Evolutionary conservation across 2,113 vertebrate genomes (phyloP), one percentile per base, ranked within the genome.

Genomic region (Podilymbus podiceps): DNA sequence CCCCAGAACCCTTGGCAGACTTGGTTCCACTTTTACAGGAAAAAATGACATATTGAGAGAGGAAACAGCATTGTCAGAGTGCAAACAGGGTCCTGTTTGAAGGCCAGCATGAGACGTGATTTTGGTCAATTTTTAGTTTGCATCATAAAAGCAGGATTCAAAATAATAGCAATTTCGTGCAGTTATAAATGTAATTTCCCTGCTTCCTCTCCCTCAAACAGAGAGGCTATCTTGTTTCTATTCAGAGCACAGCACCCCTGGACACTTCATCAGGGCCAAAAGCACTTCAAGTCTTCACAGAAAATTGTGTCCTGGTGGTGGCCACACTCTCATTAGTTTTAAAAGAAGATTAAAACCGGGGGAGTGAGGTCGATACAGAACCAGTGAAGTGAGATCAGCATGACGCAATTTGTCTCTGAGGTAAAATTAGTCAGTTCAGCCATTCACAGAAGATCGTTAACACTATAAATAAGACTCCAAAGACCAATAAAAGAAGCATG

Each of bases 381-480:
- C 40, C 49, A 89, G 35, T 17, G 44, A 33, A 89, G 64, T 68
- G 74, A 95, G 73, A 95, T 75, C 47, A 72, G 60, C 30, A 35
- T 72, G 89, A 91, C 47, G 62, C 60, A 91, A 68, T 85, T 82
- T 92, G 73, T 81, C 80, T 95, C 91, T 28, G 49, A 94, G 91
- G 91, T 52, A 78, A 95, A 94, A 95, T 94, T 72, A 82, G 25
- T 72, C 52, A 4, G 3, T 75, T 87, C 33, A 92, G 69, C 84
- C 76, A 92, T 58, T 92, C 91, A 92, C 55, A 92, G 87, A 97
- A 89, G 87, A 95, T 68, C 3, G 0, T 91, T 88, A 94, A 73
- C 47, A 89, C 40, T 72, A 66, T 62, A 94, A 95, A 85, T 85
- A 92, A 85, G 84, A 72, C 93, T 91, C 89, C 40, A 91, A 95